A percentile compares a stretch with the other conserved stretches of the same genome.
Conservation (phyloP, 2,113 vertebrate genomes). For the Melanocharis versteri region DNA sequence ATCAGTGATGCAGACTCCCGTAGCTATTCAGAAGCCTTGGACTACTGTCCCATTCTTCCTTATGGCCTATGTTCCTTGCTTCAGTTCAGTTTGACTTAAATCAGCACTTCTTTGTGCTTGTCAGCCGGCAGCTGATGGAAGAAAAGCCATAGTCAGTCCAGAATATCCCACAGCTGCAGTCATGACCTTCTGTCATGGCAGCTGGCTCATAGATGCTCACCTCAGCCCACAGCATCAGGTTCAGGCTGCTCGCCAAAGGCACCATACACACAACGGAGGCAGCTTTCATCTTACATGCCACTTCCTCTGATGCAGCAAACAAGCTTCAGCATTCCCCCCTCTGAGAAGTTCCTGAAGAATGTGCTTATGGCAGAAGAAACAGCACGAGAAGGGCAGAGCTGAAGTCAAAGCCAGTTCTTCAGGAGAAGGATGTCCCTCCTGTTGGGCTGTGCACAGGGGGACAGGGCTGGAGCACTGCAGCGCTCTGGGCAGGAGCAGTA, state of each 20-base stretch:
- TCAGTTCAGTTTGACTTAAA: not conserved
- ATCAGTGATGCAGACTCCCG: not conserved
- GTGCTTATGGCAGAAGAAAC: not conserved
- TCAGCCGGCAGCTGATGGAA: not conserved
- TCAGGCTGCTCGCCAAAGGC: fast-evolving
- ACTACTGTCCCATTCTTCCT: not conserved
- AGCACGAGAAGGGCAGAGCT: not conserved
- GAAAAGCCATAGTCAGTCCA: not conserved
- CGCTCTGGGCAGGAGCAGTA: not conserved
- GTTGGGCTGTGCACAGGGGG: fast-evolving
- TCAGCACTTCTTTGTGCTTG: not conserved
- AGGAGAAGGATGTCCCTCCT: not conserved
- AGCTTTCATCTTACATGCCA: not conserved
- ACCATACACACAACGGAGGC: not conserved
- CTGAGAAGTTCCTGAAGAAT: not conserved
- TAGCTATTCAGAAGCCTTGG: not conserved
- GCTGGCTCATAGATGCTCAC: not conserved
- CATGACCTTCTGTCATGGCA: not conserved
- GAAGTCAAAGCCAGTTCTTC: not conserved
- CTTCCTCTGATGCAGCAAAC: not conserved
- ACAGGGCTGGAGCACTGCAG: fast-evolving
- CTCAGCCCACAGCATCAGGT: not conserved
- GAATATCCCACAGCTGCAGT: not conserved
- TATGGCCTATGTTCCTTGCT: not conserved
- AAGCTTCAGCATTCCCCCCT: not conserved